Conservation (phyloP, 2,888 invertebrate genomes). For the Leucophenga montana region DNA sequence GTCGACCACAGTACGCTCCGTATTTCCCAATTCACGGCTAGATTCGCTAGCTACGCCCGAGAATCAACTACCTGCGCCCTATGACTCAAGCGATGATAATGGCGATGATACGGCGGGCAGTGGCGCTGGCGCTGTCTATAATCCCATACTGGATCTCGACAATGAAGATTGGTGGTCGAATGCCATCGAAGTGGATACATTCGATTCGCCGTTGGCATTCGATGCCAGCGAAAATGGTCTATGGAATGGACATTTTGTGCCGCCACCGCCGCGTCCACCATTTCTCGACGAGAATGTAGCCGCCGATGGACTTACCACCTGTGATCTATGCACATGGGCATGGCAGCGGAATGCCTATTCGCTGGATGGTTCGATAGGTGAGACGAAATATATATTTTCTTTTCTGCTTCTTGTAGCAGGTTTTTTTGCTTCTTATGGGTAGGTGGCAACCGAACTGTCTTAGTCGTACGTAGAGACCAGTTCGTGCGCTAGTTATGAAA, state of each 20-base stretch:
- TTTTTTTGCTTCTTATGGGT: slow-evolving; percentile 13
- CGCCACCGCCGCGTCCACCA: slow-evolving; percentile 80
- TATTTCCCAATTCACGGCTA: slow-evolving; percentile 70
- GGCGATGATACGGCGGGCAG: slow-evolving; percentile 4
- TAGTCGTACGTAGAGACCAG: slow-evolving; percentile 10
- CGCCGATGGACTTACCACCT: slow-evolving; percentile 81
- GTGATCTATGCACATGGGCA: slow-evolving; percentile 84
- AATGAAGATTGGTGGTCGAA: slow-evolving; percentile 73
- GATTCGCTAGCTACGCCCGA: slow-evolving; percentile 62
- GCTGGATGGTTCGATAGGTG: slow-evolving; percentile 77
- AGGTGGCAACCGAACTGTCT: slow-evolving; percentile 21
- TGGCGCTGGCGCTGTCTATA: slow-evolving; percentile 45
- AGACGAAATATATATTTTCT: slow-evolving; percentile 64
- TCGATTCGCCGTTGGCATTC: slow-evolving; percentile 73
- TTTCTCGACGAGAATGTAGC: slow-evolving; percentile 78
- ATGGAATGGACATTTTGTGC: slow-evolving; percentile 76
- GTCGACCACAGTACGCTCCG: slow-evolving; percentile 69
- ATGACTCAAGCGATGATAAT: slow-evolving; percentile 34
- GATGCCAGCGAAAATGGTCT: slow-evolving; percentile 73
- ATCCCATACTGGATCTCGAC: slow-evolving; percentile 56
- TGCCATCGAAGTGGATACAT: slow-evolving; percentile 73
- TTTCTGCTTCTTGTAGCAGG: slow-evolving; percentile 8
- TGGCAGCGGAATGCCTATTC: slow-evolving; percentile 78
- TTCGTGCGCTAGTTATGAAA: slow-evolving; percentile 19
- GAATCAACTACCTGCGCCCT: slow-evolving; percentile 61